Percentiles rank a stretch among this genome's conserved stretches.
Evolutionary conservation across 2,113 vertebrate genomes (phyloP).

Genomic region (Phrynosoma platyrhinos): DNA sequence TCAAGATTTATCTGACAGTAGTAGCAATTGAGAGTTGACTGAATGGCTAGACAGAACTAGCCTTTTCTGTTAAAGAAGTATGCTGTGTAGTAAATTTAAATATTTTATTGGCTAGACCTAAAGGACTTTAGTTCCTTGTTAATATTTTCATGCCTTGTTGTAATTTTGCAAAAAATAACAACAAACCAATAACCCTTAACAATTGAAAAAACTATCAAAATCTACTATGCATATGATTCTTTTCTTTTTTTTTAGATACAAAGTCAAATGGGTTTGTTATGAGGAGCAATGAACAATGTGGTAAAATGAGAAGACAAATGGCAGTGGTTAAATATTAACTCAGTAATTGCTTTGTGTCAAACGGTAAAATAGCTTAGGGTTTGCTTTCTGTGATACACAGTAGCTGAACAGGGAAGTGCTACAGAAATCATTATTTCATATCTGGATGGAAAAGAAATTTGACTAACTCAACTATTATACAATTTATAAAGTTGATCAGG

Average conservation of each 20-base stretch:
- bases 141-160: neutral
- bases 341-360: neutral
- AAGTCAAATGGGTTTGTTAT: neutral
- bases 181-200: too few species aligned
- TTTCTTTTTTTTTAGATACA: neutral
- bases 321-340: slow-evolving; percentile 22
- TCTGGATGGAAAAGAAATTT: neutral
- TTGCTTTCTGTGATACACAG: neutral
- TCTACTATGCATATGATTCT: neutral
- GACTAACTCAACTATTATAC: neutral
- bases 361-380: neutral
- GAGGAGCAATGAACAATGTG: neutral
- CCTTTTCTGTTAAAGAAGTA: neutral
- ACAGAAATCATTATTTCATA: neutral
- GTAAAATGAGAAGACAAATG: slow-evolving; percentile 11
- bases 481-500: neutral
- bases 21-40: neutral
- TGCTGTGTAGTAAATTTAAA: too few species aligned
- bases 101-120: neutral
- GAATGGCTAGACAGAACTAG: neutral
- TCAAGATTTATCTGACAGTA: neutral
- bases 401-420: neutral
- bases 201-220: neutral
- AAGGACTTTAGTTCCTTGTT: neutral
- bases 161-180: neutral